Evolutionary conservation across 2,113 vertebrate species (phyloP).

Genomic region (Phalacrocorax brasilianus): DNA sequence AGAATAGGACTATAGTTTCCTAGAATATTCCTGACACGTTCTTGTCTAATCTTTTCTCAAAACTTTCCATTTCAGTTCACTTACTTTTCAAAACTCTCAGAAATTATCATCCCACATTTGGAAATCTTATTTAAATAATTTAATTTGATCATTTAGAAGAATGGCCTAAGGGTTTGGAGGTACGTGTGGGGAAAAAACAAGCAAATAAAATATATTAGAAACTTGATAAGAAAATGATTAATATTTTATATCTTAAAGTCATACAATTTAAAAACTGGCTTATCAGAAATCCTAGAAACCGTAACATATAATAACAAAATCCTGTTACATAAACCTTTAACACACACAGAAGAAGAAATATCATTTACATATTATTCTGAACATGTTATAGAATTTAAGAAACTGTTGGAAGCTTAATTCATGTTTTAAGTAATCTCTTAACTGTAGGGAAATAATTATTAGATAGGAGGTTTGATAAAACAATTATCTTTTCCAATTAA

Average conservation of each 20-base stretch:
- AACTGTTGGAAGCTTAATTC: neutral
- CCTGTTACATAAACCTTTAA: neutral
- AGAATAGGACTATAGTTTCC: neutral
- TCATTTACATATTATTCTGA: neutral
- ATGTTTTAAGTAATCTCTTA: neutral
- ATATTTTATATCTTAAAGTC: neutral
- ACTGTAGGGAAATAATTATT: neutral
- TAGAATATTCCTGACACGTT: neutral
- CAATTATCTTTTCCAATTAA: neutral
- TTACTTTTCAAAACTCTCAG: neutral
- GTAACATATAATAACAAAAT: neutral
- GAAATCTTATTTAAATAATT: neutral
- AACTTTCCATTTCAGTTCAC: neutral
- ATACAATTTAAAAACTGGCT: neutral
- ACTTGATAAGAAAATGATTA: neutral
- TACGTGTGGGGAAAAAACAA: neutral
- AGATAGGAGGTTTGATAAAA: neutral
- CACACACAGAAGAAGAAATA: neutral
- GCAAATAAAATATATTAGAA: neutral
- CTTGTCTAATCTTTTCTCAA: neutral
- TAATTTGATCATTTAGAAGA: neutral
- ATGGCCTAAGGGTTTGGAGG: neutral
- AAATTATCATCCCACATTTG: neutral
- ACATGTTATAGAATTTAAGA: neutral
- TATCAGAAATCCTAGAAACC: neutral